Evolutionary conservation across 2,888 invertebrate species (phyloP), one percentile per base, ranked within the genome.

Genomic region (Acholoe squamosa): DNA sequence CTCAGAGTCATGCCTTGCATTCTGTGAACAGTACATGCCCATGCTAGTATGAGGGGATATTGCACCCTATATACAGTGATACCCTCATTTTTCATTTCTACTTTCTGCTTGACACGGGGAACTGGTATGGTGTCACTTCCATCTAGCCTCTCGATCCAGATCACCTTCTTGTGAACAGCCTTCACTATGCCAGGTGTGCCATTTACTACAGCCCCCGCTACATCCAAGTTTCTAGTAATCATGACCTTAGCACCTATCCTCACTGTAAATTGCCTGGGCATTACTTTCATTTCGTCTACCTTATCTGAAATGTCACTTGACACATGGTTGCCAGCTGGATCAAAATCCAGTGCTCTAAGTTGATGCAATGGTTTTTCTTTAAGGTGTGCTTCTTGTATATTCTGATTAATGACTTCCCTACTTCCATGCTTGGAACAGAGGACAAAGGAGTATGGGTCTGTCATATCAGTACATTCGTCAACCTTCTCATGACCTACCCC

Each of bases 1-100:
- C 28, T 28, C 28, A 88, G 25, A 10, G 88, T 88, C 56, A 88
- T 88, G 10, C 88, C 88, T 25, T 88, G 88, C 19, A 31, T 22
- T n/a, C 10, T 3, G 28, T 88, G 88, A 0, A 88, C 88, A 25
- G 88, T 88, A 31, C 52, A 52, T 52, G 88, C 88, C 52, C 56
- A 88, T 3, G 88, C 51, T 14, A 88, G 28, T 1, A 88, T 52
- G 54, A 88, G 25, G 3, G 88, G 88, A n/a, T 28, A 88, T 54
- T 88, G 88, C 19, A 88, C 25, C 33, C 88, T 88, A 14, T 54
- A 31, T 5, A 56, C 88, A 88, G 14, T 54, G 28, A 52, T 52
- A 19, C 88, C n/a, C 25, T n/a, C 0, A n/a, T 14, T 16, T 52
- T 88, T 52, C 14, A 88, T 28, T 84, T 34, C n/a, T 22, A 84